phyloP scores from a whole-genome alignment of 2,113 vertebrate genomes.

The Takifugu bimaculatus region DNA sequence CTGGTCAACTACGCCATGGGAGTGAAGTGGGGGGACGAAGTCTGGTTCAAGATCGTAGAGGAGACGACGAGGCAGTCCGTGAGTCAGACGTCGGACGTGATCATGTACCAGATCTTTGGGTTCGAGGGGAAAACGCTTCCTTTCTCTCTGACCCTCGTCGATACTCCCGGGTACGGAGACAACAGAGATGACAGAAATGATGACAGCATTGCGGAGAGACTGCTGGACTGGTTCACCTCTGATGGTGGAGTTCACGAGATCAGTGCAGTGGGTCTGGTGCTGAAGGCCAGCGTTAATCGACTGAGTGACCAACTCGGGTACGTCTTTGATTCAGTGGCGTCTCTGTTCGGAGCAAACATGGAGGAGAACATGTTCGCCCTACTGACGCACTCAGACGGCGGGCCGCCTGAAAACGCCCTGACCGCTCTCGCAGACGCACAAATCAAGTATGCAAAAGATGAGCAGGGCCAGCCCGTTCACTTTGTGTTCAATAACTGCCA shows the following conservation, averaged over 20 bases:
- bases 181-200: background rate
- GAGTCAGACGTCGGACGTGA: conserved; percentile 9
- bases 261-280: conserved; percentile 9
- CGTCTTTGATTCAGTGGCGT: conserved; percentile 13
- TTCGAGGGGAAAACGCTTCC: background rate
- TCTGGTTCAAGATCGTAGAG: conserved; percentile 10
- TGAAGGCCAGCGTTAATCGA: conserved; percentile 12
- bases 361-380: conserved; percentile 5
- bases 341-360: conserved; percentile 22
- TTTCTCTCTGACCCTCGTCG: conserved; percentile 16
- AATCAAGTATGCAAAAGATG: too few relatives aligned
- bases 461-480: too few relatives aligned
- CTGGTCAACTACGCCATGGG: conserved; percentile 9
- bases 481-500: too few relatives aligned
- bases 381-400: conserved; percentile 7
- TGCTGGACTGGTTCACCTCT: background rate
- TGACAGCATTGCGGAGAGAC: background rate
- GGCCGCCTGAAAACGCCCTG: too few relatives aligned
- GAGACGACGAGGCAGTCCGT: background rate
- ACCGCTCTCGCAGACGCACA: too few relatives aligned
- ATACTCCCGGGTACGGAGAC: conserved; percentile 13
- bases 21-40: background rate
- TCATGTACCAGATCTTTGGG: conserved; percentile 1
- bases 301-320: background rate
- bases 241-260: conserved; percentile 7